Base-by-base conservation (phyloP, 2,888 invertebrate genomes). In the Epistrophella euchroma region DNA sequence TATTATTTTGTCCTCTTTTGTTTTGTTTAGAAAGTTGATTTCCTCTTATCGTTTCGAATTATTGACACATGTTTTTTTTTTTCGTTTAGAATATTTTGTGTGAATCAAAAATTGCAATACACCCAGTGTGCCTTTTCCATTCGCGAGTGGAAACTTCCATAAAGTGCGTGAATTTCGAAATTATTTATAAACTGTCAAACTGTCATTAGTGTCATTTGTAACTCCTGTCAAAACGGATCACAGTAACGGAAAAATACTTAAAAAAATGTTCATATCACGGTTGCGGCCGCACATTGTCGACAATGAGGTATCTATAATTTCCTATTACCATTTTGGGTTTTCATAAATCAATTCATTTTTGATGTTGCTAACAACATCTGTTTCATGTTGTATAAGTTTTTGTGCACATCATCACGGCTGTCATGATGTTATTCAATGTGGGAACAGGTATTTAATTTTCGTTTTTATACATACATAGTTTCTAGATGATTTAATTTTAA, bases 241-340 rank as follows among this genome's bases (percentile, higher is more conserved):
- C 10, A 89, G 79, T 52, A 83, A 83, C 79, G 85, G 88, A 10
- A 89, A 90, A 86, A 90, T 88, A 89, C 89, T 91, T 47, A 90
- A 89, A 60, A 91, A 90, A 88, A 92, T 92, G 90, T 90, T 92
- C 71, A 92, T 90, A 83, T 89, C 90, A 86, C 91, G 92, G 25
- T 88, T 92, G 72, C 91, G 91, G 88, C 88, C 90, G 60, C 66
- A 89, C 89, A 83, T 89, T 72, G 89, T 88, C 73, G 91, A 91
- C 82, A 88, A 89, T 77, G 92, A 92, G 92, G 92, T 92, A 91
- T 88, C 1, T 56, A 55, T 13, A n/a, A n/a, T n/a, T n/a, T n/a
- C n/a, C 28, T 55, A 52, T 7, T 15, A 55, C 10, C 17, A 60
- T 15, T 60, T 60, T 60, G 5, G 32, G 19, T 15, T 37, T 58